Evolutionary conservation across 2,113 vertebrate species (phyloP), one percentile per base, ranked within the genome.

Genomic region (Clarias magur): DNA sequence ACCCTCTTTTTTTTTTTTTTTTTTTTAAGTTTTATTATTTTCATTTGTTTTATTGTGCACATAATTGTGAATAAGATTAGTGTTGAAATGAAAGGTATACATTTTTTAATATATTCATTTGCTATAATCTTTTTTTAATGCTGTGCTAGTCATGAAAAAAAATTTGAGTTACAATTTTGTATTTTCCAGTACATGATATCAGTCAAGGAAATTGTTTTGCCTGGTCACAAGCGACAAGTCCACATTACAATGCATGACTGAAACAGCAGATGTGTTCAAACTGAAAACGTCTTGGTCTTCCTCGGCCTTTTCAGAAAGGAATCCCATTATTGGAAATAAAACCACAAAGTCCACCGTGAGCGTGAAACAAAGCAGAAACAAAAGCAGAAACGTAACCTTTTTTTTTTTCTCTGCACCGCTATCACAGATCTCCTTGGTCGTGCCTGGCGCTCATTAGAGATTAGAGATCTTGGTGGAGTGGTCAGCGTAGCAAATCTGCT

Each of bases 401-500:
- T 91, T 27, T 85, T 34, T 87, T 91, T 27, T 57, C 19, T 0
- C 93, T 90, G 79, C 70, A 48, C 60, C 13, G 9, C 56, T 23
- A 87, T 80, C 54, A 17, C 76, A 78, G 42, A 25, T 85, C 89
- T 91, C 80, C 88, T 62, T 30, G 78, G 73, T 87, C 88, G 85
- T 88, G 78, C 80, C 27, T 80, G 89, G 84, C 86, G 86, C 81
- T 85, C 83, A 92, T 84, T 80, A 84, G 79, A 60, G 80, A 92
- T 85, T 81, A 85, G 80, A 54, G 63, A 16, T 38, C 80, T 83
- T 88, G 91, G 90, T 92, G 89, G 89, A 94, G 84, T 93, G 94
- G 95, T 95, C 95, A 95, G 95, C 94, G 93, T 95, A 92, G 94
- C 93, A 80, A 96, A 95, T 95, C 90, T 88, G 82, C 90, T 85